A percentile compares a stretch with the other conserved stretches of the same genome.
These are phyloP conservation scores for Anguilla marmorata DNA, from an alignment of 2,797 vertebrate genomes.

Conservation along the genomic window DNA sequence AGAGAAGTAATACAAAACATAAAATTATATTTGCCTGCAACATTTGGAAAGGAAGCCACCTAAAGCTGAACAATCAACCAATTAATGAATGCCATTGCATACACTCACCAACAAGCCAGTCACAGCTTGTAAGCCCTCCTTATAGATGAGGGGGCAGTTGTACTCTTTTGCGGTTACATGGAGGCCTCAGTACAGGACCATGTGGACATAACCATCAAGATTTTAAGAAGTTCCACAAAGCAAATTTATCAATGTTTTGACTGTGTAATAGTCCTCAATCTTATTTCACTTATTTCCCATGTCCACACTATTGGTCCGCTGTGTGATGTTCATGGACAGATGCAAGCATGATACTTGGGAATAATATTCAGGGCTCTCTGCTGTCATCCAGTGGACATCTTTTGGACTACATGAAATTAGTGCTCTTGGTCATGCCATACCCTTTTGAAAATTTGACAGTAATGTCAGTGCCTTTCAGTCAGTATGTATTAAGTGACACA, in stretches of 20 bases:
- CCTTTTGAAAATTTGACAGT: not conserved
- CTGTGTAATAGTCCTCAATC: not conserved
- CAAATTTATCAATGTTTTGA: too few relatives aligned
- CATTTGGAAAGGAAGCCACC: not conserved
- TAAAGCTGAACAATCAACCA: not conserved
- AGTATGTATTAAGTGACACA: not conserved
- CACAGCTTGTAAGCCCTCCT: not conserved
- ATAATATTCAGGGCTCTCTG: not conserved
- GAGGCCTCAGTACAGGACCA: not conserved
- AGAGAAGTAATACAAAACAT: not conserved
- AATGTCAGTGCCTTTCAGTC: not conserved
- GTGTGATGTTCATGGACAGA: not conserved
- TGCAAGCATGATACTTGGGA: not conserved
- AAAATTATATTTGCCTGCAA: not conserved
- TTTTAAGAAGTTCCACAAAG: too few relatives aligned
- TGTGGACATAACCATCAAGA: not conserved
- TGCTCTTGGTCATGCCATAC: not conserved
- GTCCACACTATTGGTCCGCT: not conserved
- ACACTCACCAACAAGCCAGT: not conserved
- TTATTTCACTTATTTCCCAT: not conserved
- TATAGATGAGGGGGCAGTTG: not conserved
- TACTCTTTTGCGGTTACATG: not conserved
- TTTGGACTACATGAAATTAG: not conserved
- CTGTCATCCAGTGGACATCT: conserved; percentile 12
- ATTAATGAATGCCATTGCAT: not conserved